Base-by-base conservation (phyloP, 2,888 invertebrate species). In the Drosophila paranaensis region DNA sequence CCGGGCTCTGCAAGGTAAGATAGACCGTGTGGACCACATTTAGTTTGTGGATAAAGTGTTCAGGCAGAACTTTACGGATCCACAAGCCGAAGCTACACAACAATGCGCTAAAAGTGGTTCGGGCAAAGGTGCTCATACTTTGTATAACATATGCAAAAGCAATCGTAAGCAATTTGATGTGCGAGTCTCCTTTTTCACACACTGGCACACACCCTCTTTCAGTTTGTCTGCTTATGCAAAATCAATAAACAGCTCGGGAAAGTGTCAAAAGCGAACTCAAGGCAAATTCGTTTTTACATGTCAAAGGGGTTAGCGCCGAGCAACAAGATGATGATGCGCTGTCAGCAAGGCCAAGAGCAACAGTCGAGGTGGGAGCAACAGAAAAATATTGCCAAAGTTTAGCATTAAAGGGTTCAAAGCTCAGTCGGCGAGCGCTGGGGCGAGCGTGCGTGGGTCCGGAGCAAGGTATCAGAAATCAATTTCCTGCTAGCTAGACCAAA, bases 391-490 rank as follows among this genome's bases (percentile, higher is more conserved):
- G 48, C 30, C 20, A 63, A 69, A 63, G 57, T 63, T 75, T n/a
- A 20, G 61, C 20, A n/a, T 39, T 51, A 56, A 72, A 74, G 72
- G 60, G 57, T 65, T 40, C 48, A 71, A 43, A 70, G 71, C 30
- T 48, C 35, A 76, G 40, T 42, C 25, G 35, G 27, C 16, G n/a
- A 13, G 37, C 25, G 42, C n/a, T n/a, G 14, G 30, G 6, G 25
- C n/a, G 20, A 3, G 25, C n/a, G 27, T 11, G 30, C n/a, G 27
- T 14, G 13, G n/a, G 54, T 11, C 33, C 43, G 40, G 45, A 54
- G 62, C 30, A 66, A 57, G 61, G 56, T 86, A 82, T 89, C 86
- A 80, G 71, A 86, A 86, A 89, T 86, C 85, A 89, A 89, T 86
- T 86, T 89, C 83, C 84, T 82, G 76, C 63, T 72, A 66, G 76